phyloP scores from a whole-genome alignment of 2,113 vertebrate species.

The Cyphotilapia sp. region DNA sequence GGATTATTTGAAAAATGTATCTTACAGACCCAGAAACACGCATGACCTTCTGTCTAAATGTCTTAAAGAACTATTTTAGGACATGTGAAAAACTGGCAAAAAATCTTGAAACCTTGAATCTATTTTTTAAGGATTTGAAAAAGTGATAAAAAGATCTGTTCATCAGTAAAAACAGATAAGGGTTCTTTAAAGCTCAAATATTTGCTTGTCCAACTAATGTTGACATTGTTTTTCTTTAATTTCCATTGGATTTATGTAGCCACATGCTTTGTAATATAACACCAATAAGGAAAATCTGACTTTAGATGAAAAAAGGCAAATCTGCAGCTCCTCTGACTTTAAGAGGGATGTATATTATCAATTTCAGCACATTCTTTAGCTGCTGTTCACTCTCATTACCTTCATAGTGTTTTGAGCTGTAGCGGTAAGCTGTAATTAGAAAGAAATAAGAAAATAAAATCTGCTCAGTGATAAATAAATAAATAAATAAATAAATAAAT shows the following conservation, averaged over 20 bases:
- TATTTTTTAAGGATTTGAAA: not conserved
- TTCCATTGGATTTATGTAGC: not conserved
- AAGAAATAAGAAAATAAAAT: not conserved
- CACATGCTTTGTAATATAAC: not conserved
- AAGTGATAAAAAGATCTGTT: not conserved
- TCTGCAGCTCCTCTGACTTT: not conserved
- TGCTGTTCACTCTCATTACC: not conserved
- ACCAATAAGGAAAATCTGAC: not conserved
- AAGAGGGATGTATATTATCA: not conserved
- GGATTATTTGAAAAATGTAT: not conserved
- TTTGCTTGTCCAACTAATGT: not conserved
- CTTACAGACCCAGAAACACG: not conserved
- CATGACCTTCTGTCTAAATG: fast-evolving
- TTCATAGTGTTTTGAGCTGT: not conserved
- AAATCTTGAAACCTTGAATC: not conserved
- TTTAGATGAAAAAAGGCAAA: not conserved
- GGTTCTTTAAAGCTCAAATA: not conserved
- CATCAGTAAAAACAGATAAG: not conserved
- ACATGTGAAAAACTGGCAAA: not conserved
- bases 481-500: no score
- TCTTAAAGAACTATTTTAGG: not conserved
- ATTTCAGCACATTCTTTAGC: not conserved
- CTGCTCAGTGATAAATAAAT: not conserved
- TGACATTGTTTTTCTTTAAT: not conserved
- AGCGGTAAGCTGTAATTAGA: not conserved